Evolutionary conservation across 2,797 vertebrate genomes (phyloP), one percentile per base, ranked within the genome.

Genomic region (Sphaeramia orbicularis): DNA sequence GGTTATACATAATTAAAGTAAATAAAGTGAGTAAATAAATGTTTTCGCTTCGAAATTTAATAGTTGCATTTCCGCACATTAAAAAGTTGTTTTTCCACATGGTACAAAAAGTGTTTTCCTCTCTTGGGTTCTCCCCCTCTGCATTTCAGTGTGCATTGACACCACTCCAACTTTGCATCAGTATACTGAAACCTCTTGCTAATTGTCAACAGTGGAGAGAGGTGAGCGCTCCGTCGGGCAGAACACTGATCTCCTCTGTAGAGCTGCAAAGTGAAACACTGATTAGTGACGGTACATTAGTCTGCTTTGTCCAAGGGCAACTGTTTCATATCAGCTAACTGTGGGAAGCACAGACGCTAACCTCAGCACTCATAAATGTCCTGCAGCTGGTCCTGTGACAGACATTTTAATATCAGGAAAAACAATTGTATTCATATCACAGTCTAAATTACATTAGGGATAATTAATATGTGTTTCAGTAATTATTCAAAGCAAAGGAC

Each of bases 221-320:
- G 85, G 86, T 85, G 84, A 85, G 75, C 75, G 75, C 54, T 82
- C 86, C 74, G 69, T 78, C 59, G 74, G 85, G 86, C 80, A 83
- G 78, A 89, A 86, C 83, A 75, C 73, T 68, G 76, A 89, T 85
- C 86, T 88, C 82, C 78, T 86, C 80, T 84, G 75, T 71, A 61
- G 76, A 71, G 78, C 76, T 21, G 68, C 72, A 70, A 85, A 87
- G 80, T 85, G 85, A 89, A 92, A 88, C 80, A 53, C 86, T 92
- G 89, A 92, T 93, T 92, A 92, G 90, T 87, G 74, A 91, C 66
- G 88, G 78, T 90, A 91, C 90, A 92, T 92, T 93, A 93, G 81
- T 86, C 79, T 55, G 60, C 78, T 86, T 91, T 89, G 86, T 90
- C 87, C 89, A 90, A 92, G 91, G 91, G 91, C 91, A 88, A 91